Percentiles rank a stretch among this genome's conserved stretches.
phyloP scores from a whole-genome alignment of 1,140 invertebrate genomes.

The Magallana gigas region DNA sequence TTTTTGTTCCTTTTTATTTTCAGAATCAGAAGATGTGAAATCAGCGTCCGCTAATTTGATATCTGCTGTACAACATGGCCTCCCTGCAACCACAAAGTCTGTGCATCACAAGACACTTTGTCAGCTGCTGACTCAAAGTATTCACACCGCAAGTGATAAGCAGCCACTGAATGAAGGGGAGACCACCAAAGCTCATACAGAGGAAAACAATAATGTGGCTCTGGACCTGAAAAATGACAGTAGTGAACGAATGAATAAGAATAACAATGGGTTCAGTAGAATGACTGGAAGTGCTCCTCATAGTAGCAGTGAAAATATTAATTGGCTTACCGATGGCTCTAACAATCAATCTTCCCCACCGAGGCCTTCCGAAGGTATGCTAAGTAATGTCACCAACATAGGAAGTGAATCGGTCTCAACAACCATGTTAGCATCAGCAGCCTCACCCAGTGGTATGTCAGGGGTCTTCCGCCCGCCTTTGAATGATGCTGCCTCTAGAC shows the following conservation, averaged over 20 bases:
- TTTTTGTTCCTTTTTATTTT: slow-evolving; percentile 10
- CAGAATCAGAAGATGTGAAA: slow-evolving; percentile 30
- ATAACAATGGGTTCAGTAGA: slow-evolving; percentile 62
- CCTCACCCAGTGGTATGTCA: slow-evolving; percentile 54
- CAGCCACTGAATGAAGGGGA: slow-evolving; percentile 2
- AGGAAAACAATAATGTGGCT: slow-evolving; percentile 24
- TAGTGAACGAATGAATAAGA: slow-evolving; percentile 54
- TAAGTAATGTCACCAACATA: slow-evolving; percentile 57
- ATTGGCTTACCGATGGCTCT: slow-evolving; percentile 58
- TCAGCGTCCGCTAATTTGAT: slow-evolving; percentile 12
- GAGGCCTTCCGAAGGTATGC: slow-evolving; percentile 63
- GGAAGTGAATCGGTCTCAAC: slow-evolving; percentile 44
- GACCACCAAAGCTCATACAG: background rate
- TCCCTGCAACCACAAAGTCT: slow-evolving; percentile 5
- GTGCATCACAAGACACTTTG: slow-evolving; percentile 29
- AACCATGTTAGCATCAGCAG: slow-evolving; percentile 64
- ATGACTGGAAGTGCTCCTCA: slow-evolving; percentile 59
- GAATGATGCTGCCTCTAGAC: slow-evolving; percentile 58
- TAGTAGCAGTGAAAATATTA: slow-evolving; percentile 54
- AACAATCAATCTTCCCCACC: slow-evolving; percentile 50
- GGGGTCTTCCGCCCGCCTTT: slow-evolving; percentile 66
- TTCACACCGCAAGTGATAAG: background rate
- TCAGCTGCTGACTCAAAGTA: slow-evolving; percentile 22
- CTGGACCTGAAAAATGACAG: slow-evolving; percentile 37
- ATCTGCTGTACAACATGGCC: slow-evolving; percentile 13